Percentiles rank a stretch among this genome's conserved stretches.
These are phyloP conservation scores for Pteronotus mesoamericanus DNA, from an alignment of 2,797 vertebrate species.

Conservation along the genomic window DNA sequence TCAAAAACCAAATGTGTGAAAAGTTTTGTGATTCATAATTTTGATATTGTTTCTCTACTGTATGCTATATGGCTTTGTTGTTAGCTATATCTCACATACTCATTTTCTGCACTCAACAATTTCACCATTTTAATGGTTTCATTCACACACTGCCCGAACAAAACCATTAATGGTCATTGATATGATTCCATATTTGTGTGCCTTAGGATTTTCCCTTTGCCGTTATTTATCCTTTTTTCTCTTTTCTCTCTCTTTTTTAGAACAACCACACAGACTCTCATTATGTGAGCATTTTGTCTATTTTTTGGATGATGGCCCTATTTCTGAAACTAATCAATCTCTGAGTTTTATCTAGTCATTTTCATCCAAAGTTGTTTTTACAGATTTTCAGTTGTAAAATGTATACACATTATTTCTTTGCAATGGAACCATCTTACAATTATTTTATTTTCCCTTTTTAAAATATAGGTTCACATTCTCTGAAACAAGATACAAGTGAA, in stretches of 20 bases:
- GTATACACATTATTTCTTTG: background rate
- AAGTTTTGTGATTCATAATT: background rate
- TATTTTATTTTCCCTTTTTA: background rate
- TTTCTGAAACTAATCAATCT: background rate
- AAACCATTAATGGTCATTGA: background rate
- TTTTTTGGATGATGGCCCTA: background rate
- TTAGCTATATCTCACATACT: background rate
- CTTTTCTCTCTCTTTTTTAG: background rate
- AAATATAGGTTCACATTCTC: background rate
- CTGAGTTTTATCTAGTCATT: background rate
- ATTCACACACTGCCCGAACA: background rate
- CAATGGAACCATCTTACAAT: background rate
- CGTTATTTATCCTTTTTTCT: background rate
- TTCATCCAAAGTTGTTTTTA: background rate
- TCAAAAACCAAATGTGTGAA: constrained; percentile 4
- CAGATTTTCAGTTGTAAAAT: background rate
- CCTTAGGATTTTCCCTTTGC: background rate
- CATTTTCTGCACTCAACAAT: background rate
- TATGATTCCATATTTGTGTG: background rate
- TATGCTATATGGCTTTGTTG: background rate
- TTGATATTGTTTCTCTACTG: background rate
- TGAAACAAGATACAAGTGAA: background rate
- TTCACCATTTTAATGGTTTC: background rate
- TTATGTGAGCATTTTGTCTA: background rate
- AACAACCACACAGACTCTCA: background rate